Base-by-base conservation (phyloP, 2,113 vertebrate species). In the Passer montanus region DNA sequence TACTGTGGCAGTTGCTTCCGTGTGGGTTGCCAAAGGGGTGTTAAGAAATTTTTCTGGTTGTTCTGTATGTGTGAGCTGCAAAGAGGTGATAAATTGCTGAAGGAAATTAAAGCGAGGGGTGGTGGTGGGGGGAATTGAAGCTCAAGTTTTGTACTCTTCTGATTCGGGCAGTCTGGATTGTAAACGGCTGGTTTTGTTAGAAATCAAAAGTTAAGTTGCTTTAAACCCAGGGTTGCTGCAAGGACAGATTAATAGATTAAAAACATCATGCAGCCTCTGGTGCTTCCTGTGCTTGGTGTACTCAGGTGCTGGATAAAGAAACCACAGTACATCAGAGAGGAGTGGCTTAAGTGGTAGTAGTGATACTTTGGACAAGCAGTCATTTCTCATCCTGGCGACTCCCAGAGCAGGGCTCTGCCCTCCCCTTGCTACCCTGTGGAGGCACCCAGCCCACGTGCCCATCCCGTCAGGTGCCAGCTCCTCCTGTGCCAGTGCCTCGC, bases 71-170 rank as follows among this genome's bases (percentile, higher is more conserved):
- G 98, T 98, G 98, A 98, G 94, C 97, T 97, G 95, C 96, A 93
- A 98, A 98, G 94, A 98, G 97, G 97, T 98, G 98, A 96, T 98
- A 98, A 97, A 98, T 98, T 97, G 98, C 97, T 98, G 97, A 98
- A 98, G 98, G 98, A 98, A 98, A 98, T 98, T 98, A 97, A 98
- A 97, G 97, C 4, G 14, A 15, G 41, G 41, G 41, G 41, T 41
- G 8, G 37, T 26, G 24, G 23, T 5, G 24, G 58, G 15, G 7
- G 58, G 16, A 27, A 13, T 53, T 90, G 72, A 35, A 84, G 82
- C 89, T 97, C 59, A 94, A 97, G 60, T 94, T 97, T 87, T 95
- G 39, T 94, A 66, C 60, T 93, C 64, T 91, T 89, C 67, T 76
- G 44, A 84, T 95, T 94, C 43, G 2, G 49, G 84, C 78, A 86